A percentile compares a stretch with the other conserved stretches of the same genome.
Evolutionary conservation across 53 echinoderm and acorn worm species (phyloP).

Genomic region (Echinarachnius parma): DNA sequence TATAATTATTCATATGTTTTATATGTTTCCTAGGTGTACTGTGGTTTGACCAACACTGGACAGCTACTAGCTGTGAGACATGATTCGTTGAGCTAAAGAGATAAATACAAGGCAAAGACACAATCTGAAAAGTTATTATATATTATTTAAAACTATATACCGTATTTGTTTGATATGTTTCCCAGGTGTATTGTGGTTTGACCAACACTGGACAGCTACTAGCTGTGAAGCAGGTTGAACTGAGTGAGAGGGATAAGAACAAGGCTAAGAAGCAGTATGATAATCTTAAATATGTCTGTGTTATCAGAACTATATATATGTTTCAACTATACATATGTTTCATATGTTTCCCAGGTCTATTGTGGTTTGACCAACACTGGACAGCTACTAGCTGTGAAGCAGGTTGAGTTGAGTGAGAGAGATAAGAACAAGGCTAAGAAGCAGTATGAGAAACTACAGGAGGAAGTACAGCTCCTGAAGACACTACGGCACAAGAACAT

Average conservation of each 20-base stretch:
- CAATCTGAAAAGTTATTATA: no score
- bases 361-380: slow-evolving; percentile 92
- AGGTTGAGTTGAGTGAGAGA: slow-evolving; percentile 82
- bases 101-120: no score
- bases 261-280: slow-evolving; percentile 86
- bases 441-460: slow-evolving; percentile 93
- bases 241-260: slow-evolving; percentile 74
- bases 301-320: no score
- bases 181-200: slow-evolving; percentile 84
- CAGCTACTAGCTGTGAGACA: no score
- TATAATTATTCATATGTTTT: no score
- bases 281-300: no score
- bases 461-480: slow-evolving; percentile 90
- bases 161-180: no score
- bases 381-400: slow-evolving; percentile 81
- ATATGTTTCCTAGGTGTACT: no score
- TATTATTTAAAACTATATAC: no score
- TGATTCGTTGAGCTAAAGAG: no score
- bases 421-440: slow-evolving; percentile 77
- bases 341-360: slow-evolving; percentile 72
- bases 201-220: slow-evolving; percentile 90
- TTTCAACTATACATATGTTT: no score
- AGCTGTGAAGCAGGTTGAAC: slow-evolving; percentile 86
- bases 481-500: slow-evolving; percentile 88
- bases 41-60: no score